phyloP scores from a whole-genome alignment of 2,113 vertebrate species.

The Syrrhaptes paradoxus region DNA sequence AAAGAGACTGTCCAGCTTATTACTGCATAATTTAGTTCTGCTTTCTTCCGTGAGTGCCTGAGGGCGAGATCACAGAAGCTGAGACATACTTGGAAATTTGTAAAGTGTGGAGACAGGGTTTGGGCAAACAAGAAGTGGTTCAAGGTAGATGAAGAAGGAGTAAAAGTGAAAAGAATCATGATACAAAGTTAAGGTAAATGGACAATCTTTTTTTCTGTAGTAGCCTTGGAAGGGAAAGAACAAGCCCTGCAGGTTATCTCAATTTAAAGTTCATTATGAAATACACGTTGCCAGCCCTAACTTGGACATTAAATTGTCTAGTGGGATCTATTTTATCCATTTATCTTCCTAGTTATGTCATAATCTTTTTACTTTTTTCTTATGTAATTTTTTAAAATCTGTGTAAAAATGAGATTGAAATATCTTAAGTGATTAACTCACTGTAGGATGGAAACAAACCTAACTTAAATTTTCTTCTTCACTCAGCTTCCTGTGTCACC shows the following conservation, averaged over 20 bases:
- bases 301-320: neutral
- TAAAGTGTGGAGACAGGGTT: neutral
- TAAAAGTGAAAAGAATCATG: neutral
- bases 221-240: neutral
- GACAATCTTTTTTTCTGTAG: neutral
- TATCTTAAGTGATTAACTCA: neutral
- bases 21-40: neutral
- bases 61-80: neutral
- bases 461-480: neutral
- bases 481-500: slow-evolving; percentile 62
- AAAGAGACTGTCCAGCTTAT: neutral
- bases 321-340: neutral
- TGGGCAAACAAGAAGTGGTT: neutral
- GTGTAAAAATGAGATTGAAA: neutral
- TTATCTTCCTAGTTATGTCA: neutral
- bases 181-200: neutral
- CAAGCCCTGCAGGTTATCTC: neutral
- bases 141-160: neutral
- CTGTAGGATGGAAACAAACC: neutral
- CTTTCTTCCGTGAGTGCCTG: neutral
- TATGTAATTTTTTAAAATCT: neutral
- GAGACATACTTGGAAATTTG: neutral
- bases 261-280: neutral
- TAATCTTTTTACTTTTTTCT: neutral
- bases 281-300: neutral